phyloP scores from a whole-genome alignment of 2,797 vertebrate species.

The Muscicapa comitata region DNA sequence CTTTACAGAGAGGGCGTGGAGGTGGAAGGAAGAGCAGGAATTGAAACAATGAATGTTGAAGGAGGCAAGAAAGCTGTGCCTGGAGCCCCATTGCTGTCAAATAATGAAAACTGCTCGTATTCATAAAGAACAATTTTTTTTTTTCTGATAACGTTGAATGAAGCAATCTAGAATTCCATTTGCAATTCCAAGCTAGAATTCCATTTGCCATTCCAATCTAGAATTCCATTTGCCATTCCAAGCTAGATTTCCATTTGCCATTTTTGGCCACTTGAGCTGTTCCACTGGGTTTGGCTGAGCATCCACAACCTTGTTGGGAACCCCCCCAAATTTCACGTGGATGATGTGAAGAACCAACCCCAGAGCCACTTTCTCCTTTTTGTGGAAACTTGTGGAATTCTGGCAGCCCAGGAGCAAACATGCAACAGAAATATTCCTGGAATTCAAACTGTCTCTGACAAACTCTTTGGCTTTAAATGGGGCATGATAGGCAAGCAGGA shows the following conservation, averaged over 20 bases:
- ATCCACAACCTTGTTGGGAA: background rate
- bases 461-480: background rate
- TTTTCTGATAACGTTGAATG: background rate
- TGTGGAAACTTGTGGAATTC: background rate
- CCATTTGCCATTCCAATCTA: background rate
- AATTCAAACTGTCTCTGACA: background rate
- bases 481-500: background rate
- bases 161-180: background rate
- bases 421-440: background rate
- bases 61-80: background rate
- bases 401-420: background rate
- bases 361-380: background rate
- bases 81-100: background rate
- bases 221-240: background rate
- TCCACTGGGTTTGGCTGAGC: background rate
- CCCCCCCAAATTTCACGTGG: accelerated
- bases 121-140: background rate
- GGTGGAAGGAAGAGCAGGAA: background rate
- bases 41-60: background rate
- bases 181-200: background rate
- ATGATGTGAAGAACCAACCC: background rate
- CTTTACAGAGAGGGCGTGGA: background rate
- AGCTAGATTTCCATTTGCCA: background rate
- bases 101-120: background rate
- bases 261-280: background rate